These are phyloP conservation scores for Solenopsis fugax DNA, from an alignment of 1,140 invertebrate species.

Conservation along the genomic window DNA sequence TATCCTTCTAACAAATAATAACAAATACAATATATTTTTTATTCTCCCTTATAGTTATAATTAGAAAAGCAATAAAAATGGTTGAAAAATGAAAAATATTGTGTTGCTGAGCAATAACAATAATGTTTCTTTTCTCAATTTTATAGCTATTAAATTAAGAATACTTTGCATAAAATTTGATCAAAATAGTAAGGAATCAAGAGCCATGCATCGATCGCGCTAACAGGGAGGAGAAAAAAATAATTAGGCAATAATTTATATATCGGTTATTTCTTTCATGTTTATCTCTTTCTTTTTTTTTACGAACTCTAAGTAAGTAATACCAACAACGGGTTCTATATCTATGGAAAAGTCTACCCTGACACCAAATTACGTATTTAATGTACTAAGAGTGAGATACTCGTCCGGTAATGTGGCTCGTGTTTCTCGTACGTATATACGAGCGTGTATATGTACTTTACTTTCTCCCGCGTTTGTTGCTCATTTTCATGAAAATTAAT, in stretches of 20 bases:
- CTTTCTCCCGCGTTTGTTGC: not conserved
- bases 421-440: conserved; percentile 64
- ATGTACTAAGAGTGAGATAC: conserved; percentile 87
- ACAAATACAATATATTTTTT: not conserved
- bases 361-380: conserved; percentile 88
- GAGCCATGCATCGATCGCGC: conserved; percentile 67
- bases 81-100: conserved; percentile 1
- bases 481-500: not conserved
- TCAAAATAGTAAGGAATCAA: conserved; percentile 18
- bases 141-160: conserved; percentile 28
- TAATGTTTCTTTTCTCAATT: conserved; percentile 7
- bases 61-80: not conserved
- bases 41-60: not conserved
- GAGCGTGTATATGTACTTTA: conserved; percentile 26
- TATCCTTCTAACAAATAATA: conserved; percentile 13
- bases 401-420: conserved; percentile 82
- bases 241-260: conserved; percentile 75
- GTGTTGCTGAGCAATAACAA: conserved; percentile 2
- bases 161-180: conserved; percentile 10
- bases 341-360: conserved; percentile 87
- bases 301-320: conserved; percentile 74
- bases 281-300: conserved; percentile 57
- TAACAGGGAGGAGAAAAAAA: conserved; percentile 71
- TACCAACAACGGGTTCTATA: conserved; percentile 83
- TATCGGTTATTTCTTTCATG: conserved; percentile 66